A percentile compares a stretch with the other conserved stretches of the same genome.
Evolutionary conservation across 2,113 vertebrate genomes (phyloP).

Genomic region (Bubalus kerabau): DNA sequence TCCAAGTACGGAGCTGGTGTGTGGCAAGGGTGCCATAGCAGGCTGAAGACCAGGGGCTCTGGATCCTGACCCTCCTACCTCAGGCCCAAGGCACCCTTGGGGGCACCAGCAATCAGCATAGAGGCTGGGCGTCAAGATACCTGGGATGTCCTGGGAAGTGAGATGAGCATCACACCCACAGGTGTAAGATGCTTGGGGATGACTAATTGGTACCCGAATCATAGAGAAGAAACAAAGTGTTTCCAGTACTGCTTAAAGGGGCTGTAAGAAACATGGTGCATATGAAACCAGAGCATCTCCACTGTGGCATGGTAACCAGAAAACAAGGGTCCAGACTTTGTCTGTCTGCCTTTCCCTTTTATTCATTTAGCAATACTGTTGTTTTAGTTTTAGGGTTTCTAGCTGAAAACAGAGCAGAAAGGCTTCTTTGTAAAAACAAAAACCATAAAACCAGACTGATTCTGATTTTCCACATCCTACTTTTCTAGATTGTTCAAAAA

Average conservation of each 20-base stretch:
- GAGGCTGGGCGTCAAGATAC: not conserved
- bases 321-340: not conserved
- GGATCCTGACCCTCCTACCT: no score
- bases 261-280: not conserved
- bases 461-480: not conserved
- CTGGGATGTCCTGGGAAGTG: not conserved
- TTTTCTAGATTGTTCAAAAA: not conserved
- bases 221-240: not conserved
- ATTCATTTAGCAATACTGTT: not conserved
- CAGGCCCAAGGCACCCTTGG: not conserved
- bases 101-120: not conserved
- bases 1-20: not conserved
- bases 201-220: not conserved
- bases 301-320: not conserved
- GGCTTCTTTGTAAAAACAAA: not conserved
- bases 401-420: constrained; percentile 30
- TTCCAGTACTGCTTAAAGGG: not conserved
- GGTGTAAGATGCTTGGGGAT: not conserved
- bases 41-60: not conserved
- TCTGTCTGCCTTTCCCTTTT: constrained; percentile 5
- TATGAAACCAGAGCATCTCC: not conserved
- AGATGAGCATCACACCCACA: not conserved
- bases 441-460: not conserved
- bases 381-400: constrained; percentile 3
- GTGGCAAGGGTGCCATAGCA: not conserved